Percentiles rank a stretch among this genome's conserved stretches.
These are phyloP conservation scores for Actenoides lindsayi DNA, from an alignment of 2,113 vertebrate genomes.

Conservation along the genomic window DNA sequence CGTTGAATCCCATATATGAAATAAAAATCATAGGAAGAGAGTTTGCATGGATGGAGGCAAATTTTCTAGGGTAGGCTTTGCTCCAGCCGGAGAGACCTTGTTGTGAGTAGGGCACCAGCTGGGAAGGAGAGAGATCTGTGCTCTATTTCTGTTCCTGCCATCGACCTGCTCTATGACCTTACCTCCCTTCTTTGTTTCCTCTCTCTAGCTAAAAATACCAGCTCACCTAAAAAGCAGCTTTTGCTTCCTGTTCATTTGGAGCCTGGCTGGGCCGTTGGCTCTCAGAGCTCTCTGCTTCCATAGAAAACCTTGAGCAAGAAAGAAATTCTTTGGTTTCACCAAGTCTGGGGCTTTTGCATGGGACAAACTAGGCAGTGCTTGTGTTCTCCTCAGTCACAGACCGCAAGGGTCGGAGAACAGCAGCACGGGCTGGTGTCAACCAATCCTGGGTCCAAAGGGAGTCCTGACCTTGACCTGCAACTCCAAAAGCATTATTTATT, in stretches of 20 bases:
- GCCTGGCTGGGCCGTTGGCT: background rate
- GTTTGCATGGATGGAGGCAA: background rate
- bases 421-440: background rate
- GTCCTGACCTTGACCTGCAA: background rate
- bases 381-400: background rate
- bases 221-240: conserved; percentile 7
- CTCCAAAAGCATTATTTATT: background rate
- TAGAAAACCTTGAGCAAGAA: background rate
- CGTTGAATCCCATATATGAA: background rate
- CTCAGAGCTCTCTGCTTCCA: background rate
- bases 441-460: background rate
- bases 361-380: background rate
- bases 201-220: conserved; percentile 23
- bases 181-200: conserved; percentile 2
- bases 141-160: conserved; percentile 32
- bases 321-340: background rate
- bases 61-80: conserved; percentile 3
- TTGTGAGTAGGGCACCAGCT: conserved; percentile 15
- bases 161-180: conserved; percentile 21
- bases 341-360: background rate
- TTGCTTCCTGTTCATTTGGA: background rate
- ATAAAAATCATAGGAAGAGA: background rate
- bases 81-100: conserved; percentile 16
- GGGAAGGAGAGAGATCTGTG: conserved; percentile 1
- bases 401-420: background rate